These are phyloP conservation scores for Lagopus muta DNA, from an alignment of 2,113 vertebrate genomes.

Conservation along the genomic window DNA sequence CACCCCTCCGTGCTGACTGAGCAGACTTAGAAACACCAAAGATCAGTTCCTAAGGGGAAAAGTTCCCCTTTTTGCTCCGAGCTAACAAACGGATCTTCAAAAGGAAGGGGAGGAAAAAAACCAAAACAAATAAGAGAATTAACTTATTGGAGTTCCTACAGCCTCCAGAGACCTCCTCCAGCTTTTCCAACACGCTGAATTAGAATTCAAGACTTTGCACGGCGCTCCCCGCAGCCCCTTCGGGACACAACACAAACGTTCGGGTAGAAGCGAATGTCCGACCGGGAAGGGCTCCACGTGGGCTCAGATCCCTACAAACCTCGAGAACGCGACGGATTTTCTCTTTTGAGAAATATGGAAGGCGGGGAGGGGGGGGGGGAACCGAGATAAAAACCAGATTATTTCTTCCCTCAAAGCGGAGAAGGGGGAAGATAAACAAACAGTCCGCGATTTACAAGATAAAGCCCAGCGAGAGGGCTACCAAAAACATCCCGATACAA, in stretches of 20 bases:
- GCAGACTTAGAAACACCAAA: fast-evolving
- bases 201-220: not conserved
- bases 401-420: not conserved
- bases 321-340: not conserved
- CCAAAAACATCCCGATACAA: not conserved
- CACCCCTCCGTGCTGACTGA: not conserved
- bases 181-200: not conserved
- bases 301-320: not conserved
- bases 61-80: not conserved
- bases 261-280: not conserved
- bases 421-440: constrained; percentile 3
- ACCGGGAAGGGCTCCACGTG: not conserved
- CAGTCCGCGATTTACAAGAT: not conserved
- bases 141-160: not conserved
- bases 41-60: not conserved
- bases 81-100: not conserved
- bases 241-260: not conserved
- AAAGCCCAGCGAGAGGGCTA: not conserved
- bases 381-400: not conserved
- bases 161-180: not conserved
- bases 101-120: not conserved
- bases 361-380: not conserved
- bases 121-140: not conserved
- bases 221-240: not conserved
- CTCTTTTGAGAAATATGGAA: not conserved